Conservation (phyloP, 2,797 vertebrate species). For the Enteromius anoplus region DNA sequence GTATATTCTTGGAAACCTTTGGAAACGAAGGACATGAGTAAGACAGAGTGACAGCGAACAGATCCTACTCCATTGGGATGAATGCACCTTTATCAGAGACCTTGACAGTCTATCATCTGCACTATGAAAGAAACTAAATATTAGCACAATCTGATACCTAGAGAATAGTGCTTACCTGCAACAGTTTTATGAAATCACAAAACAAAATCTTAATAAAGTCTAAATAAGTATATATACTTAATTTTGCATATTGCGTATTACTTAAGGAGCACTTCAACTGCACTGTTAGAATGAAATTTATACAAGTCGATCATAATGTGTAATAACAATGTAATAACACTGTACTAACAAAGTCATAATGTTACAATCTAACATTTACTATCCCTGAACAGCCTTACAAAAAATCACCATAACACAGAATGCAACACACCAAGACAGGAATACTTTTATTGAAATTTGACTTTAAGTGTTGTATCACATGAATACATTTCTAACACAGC, state of each 20-base stretch:
- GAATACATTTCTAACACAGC: background rate
- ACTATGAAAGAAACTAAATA: background rate
- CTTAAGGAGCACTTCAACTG: background rate
- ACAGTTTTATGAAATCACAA: background rate
- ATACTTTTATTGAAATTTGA: background rate
- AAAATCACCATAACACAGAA: background rate
- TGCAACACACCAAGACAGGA: background rate
- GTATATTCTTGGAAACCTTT: background rate
- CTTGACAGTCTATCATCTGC: slow-evolving; percentile 28
- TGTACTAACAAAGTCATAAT: background rate
- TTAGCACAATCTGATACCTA: background rate
- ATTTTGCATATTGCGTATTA: background rate
- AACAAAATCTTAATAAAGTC: too few relatives aligned
- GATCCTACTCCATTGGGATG: slow-evolving; percentile 24
- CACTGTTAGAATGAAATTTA: background rate
- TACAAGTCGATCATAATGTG: background rate
- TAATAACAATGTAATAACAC: background rate
- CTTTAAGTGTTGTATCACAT: background rate
- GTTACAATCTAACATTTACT: background rate
- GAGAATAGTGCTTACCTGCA: background rate
- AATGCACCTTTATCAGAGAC: slow-evolving; percentile 34
- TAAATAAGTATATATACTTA: background rate
- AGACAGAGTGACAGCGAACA: slow-evolving; percentile 13
- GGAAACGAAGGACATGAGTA: background rate
- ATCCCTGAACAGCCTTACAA: background rate